Evolutionary conservation across 2,888 invertebrate genomes (phyloP), one percentile per base, ranked within the genome.

Genomic region (Xestia c-nigrum): DNA sequence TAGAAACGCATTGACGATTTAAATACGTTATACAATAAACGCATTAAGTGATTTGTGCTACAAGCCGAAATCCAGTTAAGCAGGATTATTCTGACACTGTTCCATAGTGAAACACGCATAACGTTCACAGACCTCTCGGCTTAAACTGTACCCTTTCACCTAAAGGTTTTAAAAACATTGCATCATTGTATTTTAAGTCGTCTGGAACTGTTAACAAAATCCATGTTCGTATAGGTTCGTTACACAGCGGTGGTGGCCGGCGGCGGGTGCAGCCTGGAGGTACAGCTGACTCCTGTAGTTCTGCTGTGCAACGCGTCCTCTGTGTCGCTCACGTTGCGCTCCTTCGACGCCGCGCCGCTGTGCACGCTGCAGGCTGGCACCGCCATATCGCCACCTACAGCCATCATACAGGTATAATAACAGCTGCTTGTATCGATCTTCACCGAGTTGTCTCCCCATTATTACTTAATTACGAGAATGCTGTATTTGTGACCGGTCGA

Each of bases 281-380:
- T 94, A 69, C 92, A 90, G 67, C 87, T 96, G 47, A 88, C 91
- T 50, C 96, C 96, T 0, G 82, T 91, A 52, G 93, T 88, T 50
- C 76, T 96, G 77, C 84, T 96, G 47, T 95, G 94, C 76, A 96
- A 96, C 89, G 95, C 96, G 38, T 88, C 94, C 1, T 90, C 94
- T 0, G 75, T 94, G 0, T 69, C 93, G 12, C 84, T 96, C 4
- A 96, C 95, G 3, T 85, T 96, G 72, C 93, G 96, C 2, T 93
- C 94, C 5, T 91, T 94, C 85, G 95, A 96, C 87, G 95, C 94
- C 43, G 92, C 95, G 72, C 95, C 95, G 19, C 91, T 96, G 19
- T 96, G 96, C 90, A 92, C 90, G 75, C 86, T 96, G 0, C 94
- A 94, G 55, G 88, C 95, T 0, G 96, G 95, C 16, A 81, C 90